Percentiles rank a stretch among this genome's conserved stretches.
Evolutionary conservation across 2,797 vertebrate genomes (phyloP).

Genomic region (Neoniphon sammara): DNA sequence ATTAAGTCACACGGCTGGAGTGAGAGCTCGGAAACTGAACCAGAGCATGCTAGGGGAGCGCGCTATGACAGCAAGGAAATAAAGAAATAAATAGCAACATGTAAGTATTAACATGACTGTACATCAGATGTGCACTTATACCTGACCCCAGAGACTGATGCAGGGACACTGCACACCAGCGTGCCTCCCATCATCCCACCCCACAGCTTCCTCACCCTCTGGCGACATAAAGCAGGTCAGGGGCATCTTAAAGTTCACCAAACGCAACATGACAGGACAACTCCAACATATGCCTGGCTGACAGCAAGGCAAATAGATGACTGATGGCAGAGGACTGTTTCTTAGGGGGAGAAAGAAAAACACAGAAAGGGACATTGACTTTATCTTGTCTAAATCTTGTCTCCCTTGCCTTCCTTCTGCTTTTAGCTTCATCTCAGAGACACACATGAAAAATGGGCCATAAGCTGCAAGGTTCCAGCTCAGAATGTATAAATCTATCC

Average conservation of each 20-base stretch:
- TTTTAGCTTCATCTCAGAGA: constrained; percentile 26
- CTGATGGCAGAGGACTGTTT: constrained; percentile 73
- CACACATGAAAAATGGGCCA: neutral
- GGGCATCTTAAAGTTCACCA: constrained; percentile 80
- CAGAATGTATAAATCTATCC: constrained; percentile 1
- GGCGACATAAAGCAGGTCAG: constrained; percentile 78
- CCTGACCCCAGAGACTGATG: constrained; percentile 73
- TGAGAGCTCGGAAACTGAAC: constrained; percentile 82
- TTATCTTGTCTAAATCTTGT: constrained; percentile 25
- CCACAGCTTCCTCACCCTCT: constrained; percentile 60
- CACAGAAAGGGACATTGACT: constrained; percentile 39
- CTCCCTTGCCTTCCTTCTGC: constrained; percentile 10
- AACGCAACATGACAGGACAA: constrained; percentile 80
- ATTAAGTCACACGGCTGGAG: constrained; percentile 87
- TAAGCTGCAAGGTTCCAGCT: constrained; percentile 9
- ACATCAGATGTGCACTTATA: constrained; percentile 71
- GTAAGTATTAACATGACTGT: constrained; percentile 72
- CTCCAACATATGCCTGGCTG: constrained; percentile 80
- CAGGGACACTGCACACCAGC: constrained; percentile 61
- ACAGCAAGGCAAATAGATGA: constrained; percentile 77
- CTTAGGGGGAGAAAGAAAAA: constrained; percentile 51
- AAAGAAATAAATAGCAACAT: constrained; percentile 74
- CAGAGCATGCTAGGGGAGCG: constrained; percentile 72
- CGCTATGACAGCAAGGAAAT: constrained; percentile 64
- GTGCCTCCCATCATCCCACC: constrained; percentile 60